These are phyloP conservation scores for Catharus bicknelli DNA, from an alignment of 2,113 vertebrate genomes.

Conservation along the genomic window DNA sequence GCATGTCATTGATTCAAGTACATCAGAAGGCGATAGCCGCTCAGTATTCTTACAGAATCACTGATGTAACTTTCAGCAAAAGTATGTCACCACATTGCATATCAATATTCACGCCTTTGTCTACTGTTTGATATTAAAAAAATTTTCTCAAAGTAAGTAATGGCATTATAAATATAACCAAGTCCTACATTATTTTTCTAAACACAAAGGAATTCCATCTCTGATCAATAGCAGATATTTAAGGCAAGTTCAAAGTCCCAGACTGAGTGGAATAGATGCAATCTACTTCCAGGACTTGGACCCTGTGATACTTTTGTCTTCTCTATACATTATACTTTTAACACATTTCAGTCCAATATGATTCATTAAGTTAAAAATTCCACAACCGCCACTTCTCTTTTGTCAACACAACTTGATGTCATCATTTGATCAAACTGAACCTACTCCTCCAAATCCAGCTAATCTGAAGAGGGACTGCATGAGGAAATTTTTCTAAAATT, in stretches of 20 bases:
- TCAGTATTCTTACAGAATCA: not conserved
- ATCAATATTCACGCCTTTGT: not conserved
- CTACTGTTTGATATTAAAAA: not conserved
- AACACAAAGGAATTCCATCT: not conserved
- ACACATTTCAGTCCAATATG: not conserved
- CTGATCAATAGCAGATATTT: not conserved
- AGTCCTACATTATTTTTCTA: not conserved
- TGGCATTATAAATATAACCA: not conserved
- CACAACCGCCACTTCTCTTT: not conserved
- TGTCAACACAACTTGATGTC: not conserved
- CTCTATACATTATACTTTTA: not conserved
- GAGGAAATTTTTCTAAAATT: not conserved
- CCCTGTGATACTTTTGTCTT: not conserved
- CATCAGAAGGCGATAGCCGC: not conserved
- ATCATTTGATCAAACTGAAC: not conserved
- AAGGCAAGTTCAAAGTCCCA: not conserved
- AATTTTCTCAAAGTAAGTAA: not conserved
- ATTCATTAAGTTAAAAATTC: not conserved
- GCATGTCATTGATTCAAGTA: accelerated
- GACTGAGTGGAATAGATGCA: not conserved
- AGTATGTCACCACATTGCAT: not conserved
- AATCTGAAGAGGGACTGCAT: not conserved
- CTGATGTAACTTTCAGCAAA: not conserved
- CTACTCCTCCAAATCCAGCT: not conserved
- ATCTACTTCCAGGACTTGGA: not conserved